A percentile compares a stretch with the other conserved stretches of the same genome.
Evolutionary conservation across 2,113 vertebrate genomes (phyloP).

Genomic region (Carettochelys insculpta): DNA sequence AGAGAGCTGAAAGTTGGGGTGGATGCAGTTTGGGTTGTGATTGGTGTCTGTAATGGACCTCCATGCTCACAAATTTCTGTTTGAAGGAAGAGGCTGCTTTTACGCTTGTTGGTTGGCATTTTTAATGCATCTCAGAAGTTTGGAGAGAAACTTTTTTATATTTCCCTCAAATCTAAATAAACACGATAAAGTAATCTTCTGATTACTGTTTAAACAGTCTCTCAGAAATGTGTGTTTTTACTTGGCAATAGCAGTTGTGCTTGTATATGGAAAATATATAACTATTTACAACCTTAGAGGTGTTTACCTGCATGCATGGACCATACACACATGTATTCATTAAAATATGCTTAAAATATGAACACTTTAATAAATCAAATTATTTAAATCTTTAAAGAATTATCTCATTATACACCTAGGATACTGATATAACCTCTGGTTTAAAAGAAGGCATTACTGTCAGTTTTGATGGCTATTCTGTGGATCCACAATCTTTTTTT

Average conservation of each 20-base stretch:
- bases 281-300: background rate
- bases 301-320: background rate
- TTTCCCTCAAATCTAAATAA: background rate
- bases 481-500: background rate
- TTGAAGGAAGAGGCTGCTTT: background rate
- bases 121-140: background rate
- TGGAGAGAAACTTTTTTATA: background rate
- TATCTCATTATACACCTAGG: background rate
- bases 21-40: background rate
- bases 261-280: background rate
- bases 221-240: background rate
- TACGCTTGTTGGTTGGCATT: background rate
- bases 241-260: background rate
- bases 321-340: background rate
- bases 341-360: background rate
- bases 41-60: too few relatives aligned
- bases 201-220: background rate
- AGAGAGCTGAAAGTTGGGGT: rapidly evolving
- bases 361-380: background rate
- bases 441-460: background rate
- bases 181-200: background rate
- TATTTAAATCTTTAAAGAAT: background rate
- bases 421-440: background rate
- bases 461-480: background rate
- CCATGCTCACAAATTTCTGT: background rate